Evolutionary conservation across 1,140 invertebrate species (phyloP).

Genomic region (Bombyx mandarina): DNA sequence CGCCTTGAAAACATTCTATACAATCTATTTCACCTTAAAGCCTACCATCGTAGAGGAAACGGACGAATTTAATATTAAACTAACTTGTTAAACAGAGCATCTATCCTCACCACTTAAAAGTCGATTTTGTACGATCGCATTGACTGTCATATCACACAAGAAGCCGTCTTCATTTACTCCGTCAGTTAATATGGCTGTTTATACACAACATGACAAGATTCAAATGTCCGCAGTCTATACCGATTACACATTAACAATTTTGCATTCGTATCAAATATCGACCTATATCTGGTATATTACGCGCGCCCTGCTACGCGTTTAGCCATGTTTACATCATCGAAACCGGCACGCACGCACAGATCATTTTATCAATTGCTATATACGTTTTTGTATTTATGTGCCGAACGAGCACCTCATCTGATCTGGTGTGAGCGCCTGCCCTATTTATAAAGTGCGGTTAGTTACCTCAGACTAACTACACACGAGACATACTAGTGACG

Average conservation of each 20-base stretch:
- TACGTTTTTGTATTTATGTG: slow-evolving; percentile 24
- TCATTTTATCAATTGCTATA: slow-evolving; percentile 33
- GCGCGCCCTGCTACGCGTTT: slow-evolving; percentile 6
- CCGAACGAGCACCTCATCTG: slow-evolving; percentile 22
- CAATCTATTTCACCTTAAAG: no score
- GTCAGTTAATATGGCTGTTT: no score
- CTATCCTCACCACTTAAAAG: no score
- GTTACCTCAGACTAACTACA: slow-evolving; percentile 19
- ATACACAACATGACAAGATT: background rate
- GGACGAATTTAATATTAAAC: no score
- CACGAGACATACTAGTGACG: slow-evolving; percentile 9
- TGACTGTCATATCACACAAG: background rate
- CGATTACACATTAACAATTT: slow-evolving; percentile 1
- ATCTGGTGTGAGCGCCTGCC: slow-evolving; percentile 20
- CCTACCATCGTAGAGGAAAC: no score
- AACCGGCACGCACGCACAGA: slow-evolving; percentile 14
- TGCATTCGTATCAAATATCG: slow-evolving; percentile 4
- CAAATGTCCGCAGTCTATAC: slow-evolving; percentile 6
- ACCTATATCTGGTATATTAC: slow-evolving; percentile 3
- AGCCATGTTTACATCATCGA: slow-evolving; percentile 25
- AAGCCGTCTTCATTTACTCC: slow-evolving; percentile 1
- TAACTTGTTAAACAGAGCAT: no score
- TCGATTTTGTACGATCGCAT: no score
- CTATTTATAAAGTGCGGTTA: slow-evolving; percentile 34
- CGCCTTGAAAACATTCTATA: no score